phyloP scores from a whole-genome alignment of 2,113 vertebrate genomes.

The Daphoenositta chrysoptera region DNA sequence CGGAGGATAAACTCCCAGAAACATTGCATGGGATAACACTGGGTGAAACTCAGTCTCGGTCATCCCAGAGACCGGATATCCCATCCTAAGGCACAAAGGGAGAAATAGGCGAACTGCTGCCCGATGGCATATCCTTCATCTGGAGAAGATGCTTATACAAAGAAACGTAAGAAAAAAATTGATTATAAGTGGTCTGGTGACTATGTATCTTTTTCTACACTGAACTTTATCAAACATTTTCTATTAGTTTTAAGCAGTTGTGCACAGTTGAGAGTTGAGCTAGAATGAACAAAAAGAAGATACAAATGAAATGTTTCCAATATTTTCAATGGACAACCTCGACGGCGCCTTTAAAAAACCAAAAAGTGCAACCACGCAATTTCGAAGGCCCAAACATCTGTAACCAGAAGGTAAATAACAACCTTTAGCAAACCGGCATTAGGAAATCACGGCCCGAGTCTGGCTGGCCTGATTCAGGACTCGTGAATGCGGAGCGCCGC shows the following conservation, averaged over 20 bases:
- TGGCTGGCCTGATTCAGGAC: not conserved
- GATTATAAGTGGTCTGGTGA: not conserved
- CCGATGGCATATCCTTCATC: not conserved
- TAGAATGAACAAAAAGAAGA: not conserved
- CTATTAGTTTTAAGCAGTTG: not conserved
- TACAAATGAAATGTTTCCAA: fast-evolving
- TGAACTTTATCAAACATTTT: not conserved
- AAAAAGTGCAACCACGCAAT: not conserved
- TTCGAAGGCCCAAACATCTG: not conserved
- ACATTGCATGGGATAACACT: not conserved
- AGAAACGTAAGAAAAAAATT: not conserved
- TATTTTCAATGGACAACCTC: not conserved
- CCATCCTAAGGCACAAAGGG: not conserved
- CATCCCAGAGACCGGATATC: not conserved
- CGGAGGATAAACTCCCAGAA: not conserved
- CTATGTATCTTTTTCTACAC: fast-evolving
- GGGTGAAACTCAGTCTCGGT: not conserved
- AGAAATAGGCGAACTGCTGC: not conserved
- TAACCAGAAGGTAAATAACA: not conserved
- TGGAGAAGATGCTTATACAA: not conserved
- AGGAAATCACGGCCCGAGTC: not conserved
- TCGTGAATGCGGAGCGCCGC: not conserved
- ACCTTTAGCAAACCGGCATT: not conserved
- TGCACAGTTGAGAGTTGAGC: not conserved
- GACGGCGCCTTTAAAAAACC: not conserved